phyloP scores from a whole-genome alignment of 2,797 vertebrate genomes.

The Ctenochaetus hawaiiensis region DNA sequence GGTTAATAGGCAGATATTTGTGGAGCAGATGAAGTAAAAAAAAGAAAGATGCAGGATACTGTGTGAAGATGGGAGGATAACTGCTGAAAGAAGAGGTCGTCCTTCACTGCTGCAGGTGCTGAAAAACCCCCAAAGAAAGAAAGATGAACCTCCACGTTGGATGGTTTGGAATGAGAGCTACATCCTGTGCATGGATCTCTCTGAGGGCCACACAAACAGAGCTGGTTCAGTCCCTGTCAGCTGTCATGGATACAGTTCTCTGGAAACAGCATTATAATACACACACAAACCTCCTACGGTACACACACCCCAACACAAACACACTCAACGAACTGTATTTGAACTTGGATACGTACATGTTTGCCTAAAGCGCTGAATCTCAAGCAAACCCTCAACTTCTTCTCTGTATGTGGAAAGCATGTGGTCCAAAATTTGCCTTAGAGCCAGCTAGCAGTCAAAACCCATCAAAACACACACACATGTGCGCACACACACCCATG shows the following conservation, averaged over 20 bases:
- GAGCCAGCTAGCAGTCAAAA: conserved; percentile 23
- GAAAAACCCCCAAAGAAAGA: conserved; percentile 40
- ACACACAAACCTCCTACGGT: background rate
- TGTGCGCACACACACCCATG: too few species aligned
- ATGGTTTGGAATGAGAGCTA: conserved; percentile 30
- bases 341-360: conserved; percentile 53
- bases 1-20: conserved; percentile 21
- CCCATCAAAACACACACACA: too few species aligned
- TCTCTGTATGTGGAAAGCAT: conserved; percentile 31
- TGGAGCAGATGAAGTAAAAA: background rate
- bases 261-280: conserved; percentile 18
- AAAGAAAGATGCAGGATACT: background rate
- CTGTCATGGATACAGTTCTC: conserved; percentile 27
- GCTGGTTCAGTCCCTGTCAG: conserved; percentile 17
- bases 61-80: conserved; percentile 17
- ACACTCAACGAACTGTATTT: conserved; percentile 50
- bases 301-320: background rate
- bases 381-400: conserved; percentile 12
- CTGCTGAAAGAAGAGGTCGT: conserved; percentile 25
- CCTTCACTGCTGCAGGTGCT: conserved; percentile 48
- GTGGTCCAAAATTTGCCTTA: conserved; percentile 34
- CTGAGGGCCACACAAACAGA: conserved; percentile 12
- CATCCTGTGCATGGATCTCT: conserved; percentile 29
- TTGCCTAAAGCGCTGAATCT: conserved; percentile 35
- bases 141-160: conserved; percentile 25